Conservation (phyloP, 1,140 invertebrate genomes). For the Procambarus virginalis region DNA sequence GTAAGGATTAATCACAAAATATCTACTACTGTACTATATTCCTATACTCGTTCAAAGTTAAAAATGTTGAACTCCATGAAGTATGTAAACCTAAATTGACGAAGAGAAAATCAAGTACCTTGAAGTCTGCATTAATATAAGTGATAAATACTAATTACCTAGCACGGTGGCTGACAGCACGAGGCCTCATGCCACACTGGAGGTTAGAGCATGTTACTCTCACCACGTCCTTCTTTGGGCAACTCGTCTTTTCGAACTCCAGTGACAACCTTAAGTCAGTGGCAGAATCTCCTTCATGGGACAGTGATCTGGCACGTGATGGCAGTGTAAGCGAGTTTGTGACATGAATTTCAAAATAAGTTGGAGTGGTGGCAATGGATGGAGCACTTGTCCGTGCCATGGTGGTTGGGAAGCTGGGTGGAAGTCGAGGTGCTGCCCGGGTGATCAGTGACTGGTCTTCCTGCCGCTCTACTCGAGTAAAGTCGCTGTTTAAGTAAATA, state of each 20-base stretch:
- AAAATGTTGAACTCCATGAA: too few relatives aligned
- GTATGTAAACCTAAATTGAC: too few relatives aligned
- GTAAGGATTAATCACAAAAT: background rate
- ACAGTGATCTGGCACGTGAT: conserved; percentile 8
- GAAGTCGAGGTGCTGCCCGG: conserved; percentile 19
- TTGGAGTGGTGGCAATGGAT: background rate
- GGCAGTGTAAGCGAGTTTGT: conserved; percentile 5
- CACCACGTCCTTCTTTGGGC: conserved; percentile 79
- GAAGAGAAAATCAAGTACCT: too few relatives aligned
- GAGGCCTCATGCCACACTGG: conserved; percentile 83
- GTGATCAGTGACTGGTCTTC: conserved; percentile 4
- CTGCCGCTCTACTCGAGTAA: conserved; percentile 36
- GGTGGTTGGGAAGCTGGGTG: conserved; percentile 15
- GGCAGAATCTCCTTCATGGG: background rate
- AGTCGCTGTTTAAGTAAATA: conserved; percentile 18
- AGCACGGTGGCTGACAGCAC: conserved; percentile 79
- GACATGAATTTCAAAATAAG: conserved; percentile 57
- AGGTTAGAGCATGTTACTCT: conserved; percentile 82
- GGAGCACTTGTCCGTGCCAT: background rate
- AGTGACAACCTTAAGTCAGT: conserved; percentile 71
- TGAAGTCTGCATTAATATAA: too few relatives aligned
- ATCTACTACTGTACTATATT: too few relatives aligned
- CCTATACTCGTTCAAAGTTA: too few relatives aligned
- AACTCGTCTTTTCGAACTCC: conserved; percentile 80
- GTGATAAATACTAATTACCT: conserved; percentile 76